Evolutionary conservation across 2,113 vertebrate species (phyloP).

Genomic region (Pelobates fuscus): DNA sequence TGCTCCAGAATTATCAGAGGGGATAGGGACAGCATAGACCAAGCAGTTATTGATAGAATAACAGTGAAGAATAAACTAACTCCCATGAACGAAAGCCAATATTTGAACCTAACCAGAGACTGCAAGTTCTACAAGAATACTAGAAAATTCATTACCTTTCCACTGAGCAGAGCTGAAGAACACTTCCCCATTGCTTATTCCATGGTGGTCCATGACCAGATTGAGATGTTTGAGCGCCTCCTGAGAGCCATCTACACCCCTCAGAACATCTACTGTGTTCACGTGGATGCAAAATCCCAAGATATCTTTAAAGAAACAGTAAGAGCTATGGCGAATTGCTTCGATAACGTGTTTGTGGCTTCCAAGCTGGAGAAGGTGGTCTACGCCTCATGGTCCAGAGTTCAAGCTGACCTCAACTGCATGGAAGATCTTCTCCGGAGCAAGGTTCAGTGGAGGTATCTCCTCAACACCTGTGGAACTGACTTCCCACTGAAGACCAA

Average conservation of each 20-base stretch:
- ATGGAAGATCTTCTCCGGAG: conserved; percentile 68
- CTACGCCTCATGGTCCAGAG: conserved; percentile 71
- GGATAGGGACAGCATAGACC: conserved; percentile 38
- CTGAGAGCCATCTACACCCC: conserved; percentile 66
- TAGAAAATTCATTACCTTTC: conserved; percentile 62
- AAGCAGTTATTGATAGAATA: conserved; percentile 42
- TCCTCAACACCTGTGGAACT: conserved; percentile 72
- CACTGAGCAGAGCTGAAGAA: conserved; percentile 77
- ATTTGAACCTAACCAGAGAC: conserved; percentile 63
- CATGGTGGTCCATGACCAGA: conserved; percentile 73
- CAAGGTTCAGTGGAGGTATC: conserved; percentile 66
- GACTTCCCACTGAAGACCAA: conserved; percentile 79
- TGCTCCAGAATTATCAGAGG: conserved; percentile 61
- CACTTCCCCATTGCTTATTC: conserved; percentile 79
- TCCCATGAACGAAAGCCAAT: conserved; percentile 59
- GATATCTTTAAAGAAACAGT: conserved; percentile 58
- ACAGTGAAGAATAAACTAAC: conserved; percentile 21
- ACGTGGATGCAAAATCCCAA: conserved; percentile 69
- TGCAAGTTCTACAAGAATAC: conserved; percentile 58
- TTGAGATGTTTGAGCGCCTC: conserved; percentile 76
- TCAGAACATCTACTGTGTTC: conserved; percentile 76
- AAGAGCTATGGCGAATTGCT: conserved; percentile 62
- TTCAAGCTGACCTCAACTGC: conserved; percentile 76
- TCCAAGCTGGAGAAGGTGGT: conserved; percentile 65
- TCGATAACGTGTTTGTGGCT: conserved; percentile 71